A percentile compares a stretch with the other conserved stretches of the same genome.
Evolutionary conservation across 1,140 invertebrate genomes (phyloP).

Genomic region (Stegodyphus mimosarum): DNA sequence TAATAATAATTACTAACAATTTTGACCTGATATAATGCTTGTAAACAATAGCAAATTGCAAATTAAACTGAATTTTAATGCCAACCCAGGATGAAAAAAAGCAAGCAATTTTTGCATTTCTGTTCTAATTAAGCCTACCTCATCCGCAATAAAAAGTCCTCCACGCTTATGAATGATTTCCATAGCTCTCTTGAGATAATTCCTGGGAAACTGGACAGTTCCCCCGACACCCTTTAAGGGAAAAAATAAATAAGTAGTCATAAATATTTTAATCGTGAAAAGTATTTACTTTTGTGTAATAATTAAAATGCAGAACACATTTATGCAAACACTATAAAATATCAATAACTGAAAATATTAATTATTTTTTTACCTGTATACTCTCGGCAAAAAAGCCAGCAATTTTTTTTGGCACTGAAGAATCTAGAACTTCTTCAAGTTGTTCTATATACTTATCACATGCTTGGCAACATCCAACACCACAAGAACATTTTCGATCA

Average conservation of each 20-base stretch:
- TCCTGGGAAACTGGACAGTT: constrained; percentile 89
- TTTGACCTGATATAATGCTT: too few species aligned
- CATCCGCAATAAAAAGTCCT: constrained; percentile 91
- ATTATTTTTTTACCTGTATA: constrained; percentile 78
- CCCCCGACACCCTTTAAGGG: constrained; percentile 83
- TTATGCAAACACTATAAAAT: neutral
- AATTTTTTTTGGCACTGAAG: constrained; percentile 80
- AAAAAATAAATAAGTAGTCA: constrained; percentile 25
- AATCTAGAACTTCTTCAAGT: constrained; percentile 81
- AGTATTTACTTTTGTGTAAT: too few species aligned
- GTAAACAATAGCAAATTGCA: too few species aligned
- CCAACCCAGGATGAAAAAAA: too few species aligned
- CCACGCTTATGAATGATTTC: constrained; percentile 82
- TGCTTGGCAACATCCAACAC: constrained; percentile 75
- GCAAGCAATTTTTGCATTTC: too few species aligned
- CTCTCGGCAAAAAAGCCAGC: constrained; percentile 94
- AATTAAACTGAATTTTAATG: too few species aligned
- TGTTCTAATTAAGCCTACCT: constrained; percentile 72
- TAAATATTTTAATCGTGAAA: neutral
- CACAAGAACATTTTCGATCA: constrained; percentile 77
- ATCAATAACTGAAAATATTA: neutral
- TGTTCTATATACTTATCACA: constrained; percentile 83
- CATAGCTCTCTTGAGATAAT: constrained; percentile 85
- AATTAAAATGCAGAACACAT: neutral
- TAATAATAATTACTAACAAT: neutral